Evolutionary conservation across 2,113 vertebrate species (phyloP).

Genomic region (Entelurus aequoreus): DNA sequence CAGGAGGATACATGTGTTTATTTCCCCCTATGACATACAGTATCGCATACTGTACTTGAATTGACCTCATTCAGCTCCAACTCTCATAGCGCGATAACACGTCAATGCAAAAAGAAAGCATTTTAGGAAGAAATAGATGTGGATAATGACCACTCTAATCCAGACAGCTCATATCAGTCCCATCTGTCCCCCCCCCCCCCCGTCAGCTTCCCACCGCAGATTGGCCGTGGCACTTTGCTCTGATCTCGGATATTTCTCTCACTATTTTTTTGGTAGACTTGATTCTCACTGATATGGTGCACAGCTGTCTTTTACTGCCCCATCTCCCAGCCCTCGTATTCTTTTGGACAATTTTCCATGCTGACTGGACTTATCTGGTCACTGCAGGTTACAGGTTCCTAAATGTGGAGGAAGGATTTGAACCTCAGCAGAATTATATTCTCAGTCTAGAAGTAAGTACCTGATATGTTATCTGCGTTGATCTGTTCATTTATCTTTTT

Average conservation of each 20-base stretch:
- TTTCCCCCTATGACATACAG: neutral
- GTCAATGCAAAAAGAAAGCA: conserved; percentile 21
- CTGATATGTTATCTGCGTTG: conserved; percentile 14
- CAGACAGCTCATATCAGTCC: conserved; percentile 31
- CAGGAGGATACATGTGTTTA: too few species aligned
- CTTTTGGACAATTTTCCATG: conserved; percentile 24
- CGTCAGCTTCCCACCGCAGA: conserved; percentile 28
- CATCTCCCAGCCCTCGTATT: conserved; percentile 24
- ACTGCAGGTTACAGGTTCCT: conserved; percentile 43
- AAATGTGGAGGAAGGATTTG: conserved; percentile 24
- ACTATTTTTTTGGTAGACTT: neutral
- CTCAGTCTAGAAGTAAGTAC: conserved; percentile 22
- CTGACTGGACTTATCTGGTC: conserved; percentile 52
- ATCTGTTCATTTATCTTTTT: conserved; percentile 16
- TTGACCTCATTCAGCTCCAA: conserved; percentile 11
- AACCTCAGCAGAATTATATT: conserved; percentile 18
- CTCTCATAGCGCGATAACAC: conserved; percentile 19
- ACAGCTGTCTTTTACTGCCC: conserved; percentile 28
- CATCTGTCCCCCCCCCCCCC: conserved; percentile 35
- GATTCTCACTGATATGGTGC: conserved; percentile 30
- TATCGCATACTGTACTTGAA: neutral
- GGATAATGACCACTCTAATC: conserved; percentile 34
- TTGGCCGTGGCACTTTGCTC: conserved; percentile 20
- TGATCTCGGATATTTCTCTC: conserved; percentile 27
- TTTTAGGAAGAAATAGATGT: conserved; percentile 23